Base-by-base conservation (phyloP, 2,888 invertebrate genomes). In the Coenonympha arcania region DNA sequence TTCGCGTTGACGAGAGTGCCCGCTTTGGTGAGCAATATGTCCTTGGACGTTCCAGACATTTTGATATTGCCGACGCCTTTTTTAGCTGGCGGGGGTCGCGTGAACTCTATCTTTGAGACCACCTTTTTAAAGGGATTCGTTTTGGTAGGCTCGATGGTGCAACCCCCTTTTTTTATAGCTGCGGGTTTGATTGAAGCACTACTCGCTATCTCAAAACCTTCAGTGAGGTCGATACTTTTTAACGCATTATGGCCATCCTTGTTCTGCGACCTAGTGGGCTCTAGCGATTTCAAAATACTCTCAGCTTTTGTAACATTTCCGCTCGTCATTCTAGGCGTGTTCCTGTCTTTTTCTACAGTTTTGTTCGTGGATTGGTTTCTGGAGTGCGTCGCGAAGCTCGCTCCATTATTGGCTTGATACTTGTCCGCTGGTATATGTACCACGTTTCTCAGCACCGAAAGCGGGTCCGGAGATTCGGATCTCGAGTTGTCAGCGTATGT, bases 401-500 rank as follows among this genome's bases (percentile, higher is more conserved):
- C n/a, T n/a, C n/a, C n/a, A n/a, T n/a, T n/a, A n/a, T n/a, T n/a
- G n/a, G n/a, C 26, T 8, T 51, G 43, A 48, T 57, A 51, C 22
- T 51, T 31, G 30, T 50, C 47, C 0, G 81, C 80, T 36, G 69
- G 73, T 40, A 83, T 83, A 41, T 77, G 80, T 0, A 82, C 68
- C 0, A 80, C 79, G 54, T 82, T 69, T 50, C 68, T 69, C 6
- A 82, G 55, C 3, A 81, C 71, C 0, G 71, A 68, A 1, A 79
- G 67, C 5, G 77, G 74, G 49, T 77, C 70, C 28, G 40, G n/a
- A 11, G 18, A 16, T 11, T 24, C 6, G 6, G 15, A 20, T 11
- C 24, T 44, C 8, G 13, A 15, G 8, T 16, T 8, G n/a, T n/a
- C n/a, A n/a, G n/a, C n/a, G n/a, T n/a, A n/a, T n/a, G n/a, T n/a